Base-by-base conservation (phyloP, 2,113 vertebrate species). In the Lasiurus borealis region DNA sequence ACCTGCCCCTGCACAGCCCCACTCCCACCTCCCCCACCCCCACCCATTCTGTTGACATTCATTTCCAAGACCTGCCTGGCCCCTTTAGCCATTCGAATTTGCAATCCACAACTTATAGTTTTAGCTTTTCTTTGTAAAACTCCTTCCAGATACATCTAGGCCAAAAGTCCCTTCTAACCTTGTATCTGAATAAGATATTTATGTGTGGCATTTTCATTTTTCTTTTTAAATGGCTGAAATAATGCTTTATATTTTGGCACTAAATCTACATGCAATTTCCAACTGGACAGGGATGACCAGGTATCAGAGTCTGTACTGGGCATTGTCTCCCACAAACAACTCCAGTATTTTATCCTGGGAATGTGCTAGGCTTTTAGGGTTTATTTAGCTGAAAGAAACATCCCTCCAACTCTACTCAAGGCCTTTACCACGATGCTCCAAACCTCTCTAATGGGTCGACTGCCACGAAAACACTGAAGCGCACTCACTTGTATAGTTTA, bases 401-500 rank as follows among this genome's bases (percentile, higher is more conserved):
- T 25, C 9, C 14, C 11, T 23, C 36, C 5, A 21, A 6, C 7
- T 52, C 25, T 27, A 21, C 40, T 88, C 66, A 16, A 6, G 1
- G 44, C 11, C 44, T 25, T 34, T 29, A 44, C 86, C 34, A 23
- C 0, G 0, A 54, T 23, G 31, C 34, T 1, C 57, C 23, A 44
- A 34, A 3, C 16, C 3, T 18, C 25, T 27, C 48, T 19, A 8
- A 57, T 0, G 1, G 44, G 23, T 46, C 5, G 0, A 14, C 13
- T 13, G 6, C 31, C 14, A 5, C 1, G 8, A 71, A 59, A 57
- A 83, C 27, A 9, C 0, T 0, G 48, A 75, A 0, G 11, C 11
- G n/a, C 25, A 98, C 99, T 99, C 94, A 99, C 99, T 99, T 99
- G 98, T 99, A 99, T 36, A 99, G 93, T 78, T 99, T 98, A 3